phyloP scores from a whole-genome alignment of 2,888 invertebrate species.

The Drosophila fulvimacula region DNA sequence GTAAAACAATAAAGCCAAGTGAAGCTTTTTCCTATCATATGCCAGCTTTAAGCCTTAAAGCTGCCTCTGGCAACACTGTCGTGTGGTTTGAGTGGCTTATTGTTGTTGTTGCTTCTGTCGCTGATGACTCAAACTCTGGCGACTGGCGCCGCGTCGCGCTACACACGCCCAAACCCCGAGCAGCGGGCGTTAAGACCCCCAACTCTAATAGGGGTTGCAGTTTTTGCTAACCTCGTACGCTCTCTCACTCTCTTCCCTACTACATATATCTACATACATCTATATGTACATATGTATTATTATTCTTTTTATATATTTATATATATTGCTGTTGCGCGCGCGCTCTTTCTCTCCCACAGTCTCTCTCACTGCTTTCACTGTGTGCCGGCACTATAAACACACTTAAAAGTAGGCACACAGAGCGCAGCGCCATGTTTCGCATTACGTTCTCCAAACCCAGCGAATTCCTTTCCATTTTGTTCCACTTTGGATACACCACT shows the following conservation, averaged over 20 bases:
- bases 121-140: conserved; percentile 77
- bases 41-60: conserved; percentile 74
- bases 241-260: conserved; percentile 25
- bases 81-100: conserved; percentile 35
- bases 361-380: conserved; percentile 65
- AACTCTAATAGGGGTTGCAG: conserved; percentile 78
- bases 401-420: conserved; percentile 65
- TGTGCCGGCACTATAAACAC: conserved; percentile 74
- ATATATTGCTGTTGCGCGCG: conserved; percentile 64
- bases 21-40: conserved; percentile 45
- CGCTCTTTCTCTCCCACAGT: conserved; percentile 43
- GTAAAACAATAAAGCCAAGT: conserved; percentile 50
- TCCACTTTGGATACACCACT: conserved; percentile 63
- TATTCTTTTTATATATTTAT: conserved; percentile 13
- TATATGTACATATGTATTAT: conserved; percentile 1
- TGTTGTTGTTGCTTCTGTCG: conserved; percentile 29
- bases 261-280: neutral
- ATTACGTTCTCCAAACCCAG: conserved; percentile 63
- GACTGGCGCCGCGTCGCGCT: conserved; percentile 68
- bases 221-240: conserved; percentile 58
- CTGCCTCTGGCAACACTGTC: conserved; percentile 39
- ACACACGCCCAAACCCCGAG: conserved; percentile 38
- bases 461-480: conserved; percentile 79
- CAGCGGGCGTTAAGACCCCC: conserved; percentile 66
- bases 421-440: conserved; percentile 66